These are phyloP conservation scores for Drosophila neotestacea DNA, from an alignment of 2,888 invertebrate genomes.

Conservation along the genomic window DNA sequence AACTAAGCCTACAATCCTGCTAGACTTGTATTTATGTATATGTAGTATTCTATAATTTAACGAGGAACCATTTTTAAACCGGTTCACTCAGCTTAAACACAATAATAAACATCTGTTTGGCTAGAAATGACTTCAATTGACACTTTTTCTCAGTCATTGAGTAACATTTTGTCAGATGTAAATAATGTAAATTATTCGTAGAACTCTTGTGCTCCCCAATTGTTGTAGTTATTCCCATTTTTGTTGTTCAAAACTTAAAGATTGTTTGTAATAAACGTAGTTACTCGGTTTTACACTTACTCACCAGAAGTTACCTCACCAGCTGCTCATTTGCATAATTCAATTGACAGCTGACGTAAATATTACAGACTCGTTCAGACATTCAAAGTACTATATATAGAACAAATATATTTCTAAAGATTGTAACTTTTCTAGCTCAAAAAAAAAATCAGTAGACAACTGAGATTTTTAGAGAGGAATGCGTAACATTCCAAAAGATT, in stretches of 20 bases:
- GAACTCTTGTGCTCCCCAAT: background rate
- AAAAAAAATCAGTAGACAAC: background rate
- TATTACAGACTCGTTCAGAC: background rate
- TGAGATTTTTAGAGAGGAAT: constrained; percentile 35
- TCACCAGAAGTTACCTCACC: constrained; percentile 20
- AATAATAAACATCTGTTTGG: background rate
- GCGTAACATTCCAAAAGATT: constrained; percentile 55
- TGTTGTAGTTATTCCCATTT: background rate
- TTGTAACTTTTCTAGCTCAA: background rate
- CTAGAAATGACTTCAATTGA: background rate
- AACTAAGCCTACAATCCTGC: too few species aligned
- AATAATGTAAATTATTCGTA: background rate
- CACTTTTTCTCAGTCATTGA: constrained; percentile 15
- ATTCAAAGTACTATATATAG: constrained; percentile 8
- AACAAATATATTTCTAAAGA: background rate
- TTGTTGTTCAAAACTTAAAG: background rate
- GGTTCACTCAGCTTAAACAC: background rate
- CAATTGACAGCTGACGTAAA: constrained; percentile 48
- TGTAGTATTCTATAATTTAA: background rate
- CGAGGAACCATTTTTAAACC: constrained; percentile 5
- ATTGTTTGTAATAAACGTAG: constrained; percentile 14
- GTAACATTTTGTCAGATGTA: constrained; percentile 6
- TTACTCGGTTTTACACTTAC: constrained; percentile 28
- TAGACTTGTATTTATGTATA: background rate
- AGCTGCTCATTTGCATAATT: constrained; percentile 61